Evolutionary conservation across 2,797 vertebrate genomes (phyloP).

Genomic region (Mionectes olivaceus): DNA sequence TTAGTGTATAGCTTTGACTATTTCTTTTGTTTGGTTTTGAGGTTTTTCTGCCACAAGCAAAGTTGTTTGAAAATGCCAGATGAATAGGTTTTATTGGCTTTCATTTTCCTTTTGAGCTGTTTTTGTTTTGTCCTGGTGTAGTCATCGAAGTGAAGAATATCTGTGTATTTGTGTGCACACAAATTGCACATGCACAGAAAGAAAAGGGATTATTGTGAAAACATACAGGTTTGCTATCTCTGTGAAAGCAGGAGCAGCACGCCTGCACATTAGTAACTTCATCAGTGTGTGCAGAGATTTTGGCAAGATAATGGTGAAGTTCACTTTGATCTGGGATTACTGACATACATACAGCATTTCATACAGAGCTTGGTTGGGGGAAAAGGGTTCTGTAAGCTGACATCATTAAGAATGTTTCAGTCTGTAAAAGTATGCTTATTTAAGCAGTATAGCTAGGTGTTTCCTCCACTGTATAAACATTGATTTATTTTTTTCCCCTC

Average conservation of each 20-base stretch:
- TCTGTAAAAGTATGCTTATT: background rate
- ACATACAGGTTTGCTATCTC: background rate
- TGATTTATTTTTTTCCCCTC: background rate
- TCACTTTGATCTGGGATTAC: background rate
- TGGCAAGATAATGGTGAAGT: background rate
- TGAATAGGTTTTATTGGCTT: background rate
- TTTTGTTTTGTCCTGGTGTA: background rate
- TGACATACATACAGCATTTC: rapidly evolving
- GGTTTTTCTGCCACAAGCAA: background rate
- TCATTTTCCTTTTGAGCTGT: background rate
- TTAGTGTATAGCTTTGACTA: background rate
- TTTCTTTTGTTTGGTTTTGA: background rate
- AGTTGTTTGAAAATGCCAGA: background rate
- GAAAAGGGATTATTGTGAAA: background rate
- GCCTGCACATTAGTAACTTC: background rate
- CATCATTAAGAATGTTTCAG: background rate
- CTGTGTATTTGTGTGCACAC: background rate
- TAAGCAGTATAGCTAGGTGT: slow-evolving; percentile 13
- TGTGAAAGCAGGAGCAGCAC: background rate
- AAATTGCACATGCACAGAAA: rapidly evolving
- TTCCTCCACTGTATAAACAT: slow-evolving; percentile 6
- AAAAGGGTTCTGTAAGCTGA: background rate
- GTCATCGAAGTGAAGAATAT: background rate
- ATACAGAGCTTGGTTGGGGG: background rate
- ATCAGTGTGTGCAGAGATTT: background rate